Conservation (phyloP, 2,888 invertebrate genomes). For the Hanleya hanleyi region DNA sequence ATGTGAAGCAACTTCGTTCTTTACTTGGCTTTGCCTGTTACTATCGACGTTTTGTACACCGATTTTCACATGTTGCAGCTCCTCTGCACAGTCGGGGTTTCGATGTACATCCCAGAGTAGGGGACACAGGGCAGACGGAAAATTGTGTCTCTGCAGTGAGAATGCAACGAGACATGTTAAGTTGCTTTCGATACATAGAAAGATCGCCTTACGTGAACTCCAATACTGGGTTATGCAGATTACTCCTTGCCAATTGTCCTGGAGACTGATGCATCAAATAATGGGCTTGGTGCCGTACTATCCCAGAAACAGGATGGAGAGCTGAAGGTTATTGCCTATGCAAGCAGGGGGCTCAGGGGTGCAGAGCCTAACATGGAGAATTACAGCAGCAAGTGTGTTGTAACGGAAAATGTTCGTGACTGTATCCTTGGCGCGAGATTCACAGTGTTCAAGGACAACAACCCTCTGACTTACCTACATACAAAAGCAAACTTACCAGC, state of each 20-base stretch:
- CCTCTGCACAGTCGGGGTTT: not conserved
- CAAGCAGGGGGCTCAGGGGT: not conserved
- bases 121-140: not conserved
- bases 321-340: not conserved
- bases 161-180: not conserved
- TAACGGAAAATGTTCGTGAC: not conserved
- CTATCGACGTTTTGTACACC: not conserved
- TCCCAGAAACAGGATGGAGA: not conserved
- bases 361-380: not conserved
- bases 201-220: not conserved
- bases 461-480: no score
- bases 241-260: not conserved
- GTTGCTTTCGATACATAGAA: not conserved
- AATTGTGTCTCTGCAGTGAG: not conserved
- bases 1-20: not conserved
- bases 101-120: not conserved
- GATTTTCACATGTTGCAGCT: not conserved
- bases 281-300: not conserved
- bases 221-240: not conserved
- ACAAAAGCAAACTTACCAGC: no score
- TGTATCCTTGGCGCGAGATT: not conserved
- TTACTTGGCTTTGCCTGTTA: slow-evolving; percentile 1
- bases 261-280: not conserved
- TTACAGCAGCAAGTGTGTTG: slow-evolving; percentile 28
- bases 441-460: not conserved